Evolutionary conservation across 2,113 vertebrate genomes (phyloP), one percentile per base, ranked within the genome.

Genomic region (Atractosteus spatula): DNA sequence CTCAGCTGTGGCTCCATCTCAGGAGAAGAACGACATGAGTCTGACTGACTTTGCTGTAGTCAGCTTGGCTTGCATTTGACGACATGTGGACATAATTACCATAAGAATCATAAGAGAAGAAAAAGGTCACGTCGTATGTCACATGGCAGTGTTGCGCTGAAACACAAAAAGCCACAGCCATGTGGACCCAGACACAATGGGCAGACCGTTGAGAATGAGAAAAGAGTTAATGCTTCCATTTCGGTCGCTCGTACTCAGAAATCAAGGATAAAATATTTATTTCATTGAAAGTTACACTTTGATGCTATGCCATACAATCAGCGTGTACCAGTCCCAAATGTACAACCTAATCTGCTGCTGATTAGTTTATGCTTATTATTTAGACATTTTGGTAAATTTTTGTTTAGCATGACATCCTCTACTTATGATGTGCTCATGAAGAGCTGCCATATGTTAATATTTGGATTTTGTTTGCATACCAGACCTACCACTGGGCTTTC

Each of bases 381-480:
- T 69, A 62, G 17, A 62, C 65, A 62, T 44, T 55, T 55, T 68
- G 3, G 45, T 29, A 14, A 16, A 14, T 8, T 13, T 65, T 29
- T 71, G 65, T 71, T 71, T 71, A 62, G 63, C 44, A 17, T 3
- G 66, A 43, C 10, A 42, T 62, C 59, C 70, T 11, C 17, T 71
- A 51, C 61, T 59, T 70, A 61, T 59, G 57, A 29, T 62, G 70
- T 71, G 57, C 13, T 29, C 8, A 16, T n/a, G 55, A 69, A 62
- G 66, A 51, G 54, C 56, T 68, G 13, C 70, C 70, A 65, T 55
- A 71, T 62, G 66, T 14, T 57, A 45, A 43, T 42, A 7, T n/a
- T 14, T 41, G 66, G 16, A 55, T 51, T 44, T 11, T 41, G 14
- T n/a, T 55, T 7, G 10, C 16, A 7, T 3, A 29, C 72, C 11